These are phyloP conservation scores for Drosophila azteca DNA, from an alignment of 1,140 invertebrate species.

Conservation along the genomic window DNA sequence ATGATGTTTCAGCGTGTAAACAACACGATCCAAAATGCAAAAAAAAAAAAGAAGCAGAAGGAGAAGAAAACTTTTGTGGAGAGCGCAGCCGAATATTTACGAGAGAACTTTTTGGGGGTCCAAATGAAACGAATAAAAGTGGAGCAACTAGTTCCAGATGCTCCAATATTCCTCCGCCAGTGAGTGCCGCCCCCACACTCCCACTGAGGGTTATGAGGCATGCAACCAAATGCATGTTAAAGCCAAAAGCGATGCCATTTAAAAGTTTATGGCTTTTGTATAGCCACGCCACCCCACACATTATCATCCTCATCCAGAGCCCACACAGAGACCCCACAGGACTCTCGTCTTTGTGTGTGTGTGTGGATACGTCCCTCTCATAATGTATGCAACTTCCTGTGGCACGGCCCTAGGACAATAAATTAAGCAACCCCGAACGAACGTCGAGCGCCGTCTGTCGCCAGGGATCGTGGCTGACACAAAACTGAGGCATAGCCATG, in stretches of 20 bases:
- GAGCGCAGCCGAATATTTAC: slow-evolving; percentile 24
- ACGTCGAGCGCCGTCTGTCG: slow-evolving; percentile 51
- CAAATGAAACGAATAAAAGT: slow-evolving; percentile 32
- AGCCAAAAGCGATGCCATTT: slow-evolving; percentile 54
- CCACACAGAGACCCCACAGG: slow-evolving; percentile 10
- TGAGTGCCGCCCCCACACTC: too few relatives aligned
- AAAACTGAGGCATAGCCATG: slow-evolving; percentile 14
- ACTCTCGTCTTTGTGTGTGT: neutral
- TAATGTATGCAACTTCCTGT: slow-evolving; percentile 73
- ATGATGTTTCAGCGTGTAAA: slow-evolving; percentile 81
- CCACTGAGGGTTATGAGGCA: slow-evolving; percentile 3
- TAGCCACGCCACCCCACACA: slow-evolving; percentile 17
- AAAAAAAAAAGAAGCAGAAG: slow-evolving; percentile 42
- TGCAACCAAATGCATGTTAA: slow-evolving; percentile 74
- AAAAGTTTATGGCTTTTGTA: slow-evolving; percentile 67
- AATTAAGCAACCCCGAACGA: slow-evolving; percentile 59
- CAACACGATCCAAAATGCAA: slow-evolving; percentile 65
- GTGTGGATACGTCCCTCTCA: slow-evolving; percentile 26
- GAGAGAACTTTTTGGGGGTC: slow-evolving; percentile 34
- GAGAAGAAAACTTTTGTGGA: slow-evolving; percentile 26
- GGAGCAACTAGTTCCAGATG: slow-evolving; percentile 51
- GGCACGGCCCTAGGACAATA: slow-evolving; percentile 55
- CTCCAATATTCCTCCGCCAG: neutral
- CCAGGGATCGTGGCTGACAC: slow-evolving; percentile 36
- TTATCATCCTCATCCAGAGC: slow-evolving; percentile 1